Base-by-base conservation (phyloP, 2,113 vertebrate species). In the Silurus meridionalis region DNA sequence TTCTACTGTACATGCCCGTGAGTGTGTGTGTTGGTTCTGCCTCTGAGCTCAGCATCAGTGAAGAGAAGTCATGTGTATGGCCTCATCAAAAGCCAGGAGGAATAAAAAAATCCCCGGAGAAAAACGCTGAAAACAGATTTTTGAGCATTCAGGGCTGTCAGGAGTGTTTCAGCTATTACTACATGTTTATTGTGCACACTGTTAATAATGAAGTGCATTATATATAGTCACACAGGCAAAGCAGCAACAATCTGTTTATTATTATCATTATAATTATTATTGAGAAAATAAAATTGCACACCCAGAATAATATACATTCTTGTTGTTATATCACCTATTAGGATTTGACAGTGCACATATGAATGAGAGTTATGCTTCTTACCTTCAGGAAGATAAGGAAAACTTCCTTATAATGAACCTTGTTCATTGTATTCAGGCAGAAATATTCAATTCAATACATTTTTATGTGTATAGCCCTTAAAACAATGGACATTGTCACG, bases 381-480 rank as follows among this genome's bases (percentile, higher is more conserved):
- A 75, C 48, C 23, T 52, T 48, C 21, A 52, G 48, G 48, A 53
- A n/a, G 37, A 78, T 55, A 3, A 78, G 14, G 19, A 37, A 37
- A 37, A 37, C 37, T 55, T 28, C 52, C 53, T 53, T 55, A 1
- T 78, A 25, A 77, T 8, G 7, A 28, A 58, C 19, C 6, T 19
- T 91, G 57, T 48, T 91, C 8, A 89, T 21, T 88, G 53, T 85
- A 63, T 28, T 83, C 69, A 66, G 84, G 83, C 79, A 67, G 81
- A 85, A 23, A 87, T 85, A 67, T 80, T 83, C 7, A 14, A 58
- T 90, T 52, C 86, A 21, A 37, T 37, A 37, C 37, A 37, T 37
- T 37, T 37, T 37, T 37, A 37, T 37, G 37, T 3, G 37, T 37
- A 37, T 37, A 37, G 37, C 37, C 37, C 2, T 37, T 37, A 3